Conservation (phyloP, 1,140 invertebrate genomes). For the Drosophila equinoxialis region DNA sequence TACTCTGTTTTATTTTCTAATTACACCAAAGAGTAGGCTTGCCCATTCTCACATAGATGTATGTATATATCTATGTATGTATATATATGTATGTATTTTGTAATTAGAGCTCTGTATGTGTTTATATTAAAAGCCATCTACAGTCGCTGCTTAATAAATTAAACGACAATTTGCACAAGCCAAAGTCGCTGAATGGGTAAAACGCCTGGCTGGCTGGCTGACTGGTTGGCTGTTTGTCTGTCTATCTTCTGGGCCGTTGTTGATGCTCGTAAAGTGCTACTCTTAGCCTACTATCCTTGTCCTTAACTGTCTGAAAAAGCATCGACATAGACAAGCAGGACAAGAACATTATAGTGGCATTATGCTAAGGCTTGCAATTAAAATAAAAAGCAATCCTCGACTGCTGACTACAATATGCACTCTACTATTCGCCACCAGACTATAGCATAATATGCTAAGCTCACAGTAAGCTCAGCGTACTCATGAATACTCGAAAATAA, state of each 20-base stretch:
- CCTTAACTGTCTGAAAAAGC: neutral
- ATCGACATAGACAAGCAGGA: constrained; percentile 4
- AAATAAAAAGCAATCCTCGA: constrained; percentile 69
- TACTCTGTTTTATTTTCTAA: constrained; percentile 65
- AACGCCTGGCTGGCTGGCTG: neutral
- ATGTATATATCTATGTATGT: constrained; percentile 26
- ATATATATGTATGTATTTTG: constrained; percentile 44
- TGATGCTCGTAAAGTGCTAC: constrained; percentile 52
- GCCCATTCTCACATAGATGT: constrained; percentile 4
- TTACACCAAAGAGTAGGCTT: constrained; percentile 41
- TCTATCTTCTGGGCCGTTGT: constrained; percentile 9
- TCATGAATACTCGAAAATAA: constrained; percentile 60
- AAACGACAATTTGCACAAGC: constrained; percentile 79
- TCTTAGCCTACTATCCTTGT: constrained; percentile 6
- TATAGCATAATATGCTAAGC: constrained; percentile 21
- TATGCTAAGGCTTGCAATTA: constrained; percentile 69
- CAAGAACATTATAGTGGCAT: constrained; percentile 51
- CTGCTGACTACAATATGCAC: constrained; percentile 36
- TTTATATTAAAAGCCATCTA: constrained; percentile 68
- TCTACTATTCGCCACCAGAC: constrained; percentile 8
- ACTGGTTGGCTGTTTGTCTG: too few relatives aligned
- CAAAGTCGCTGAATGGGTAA: constrained; percentile 38
- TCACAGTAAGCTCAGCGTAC: constrained; percentile 13
- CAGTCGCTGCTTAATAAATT: constrained; percentile 77
- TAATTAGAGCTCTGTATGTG: constrained; percentile 75